These are phyloP conservation scores for Limnephilus rhombicus DNA, from an alignment of 2,888 invertebrate species.

Conservation along the genomic window DNA sequence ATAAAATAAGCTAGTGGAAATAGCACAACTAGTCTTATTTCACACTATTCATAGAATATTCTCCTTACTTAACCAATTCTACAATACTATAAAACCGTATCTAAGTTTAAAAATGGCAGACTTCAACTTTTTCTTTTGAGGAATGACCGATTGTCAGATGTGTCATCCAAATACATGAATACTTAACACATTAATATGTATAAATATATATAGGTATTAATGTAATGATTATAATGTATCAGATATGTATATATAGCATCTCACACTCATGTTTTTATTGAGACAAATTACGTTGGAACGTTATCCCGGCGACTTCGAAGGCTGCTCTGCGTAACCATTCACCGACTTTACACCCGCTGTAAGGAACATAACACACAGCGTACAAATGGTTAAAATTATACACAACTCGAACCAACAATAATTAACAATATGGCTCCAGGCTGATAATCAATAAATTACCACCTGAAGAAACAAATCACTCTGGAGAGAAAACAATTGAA, in stretches of 20 bases:
- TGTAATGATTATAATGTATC: conserved; percentile 63
- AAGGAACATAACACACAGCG: conserved; percentile 66
- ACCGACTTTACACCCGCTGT: conserved; percentile 60
- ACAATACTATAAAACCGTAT: not conserved
- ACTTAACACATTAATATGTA: conserved; percentile 62
- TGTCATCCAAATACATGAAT: conserved; percentile 65
- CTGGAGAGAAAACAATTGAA: conserved; percentile 22
- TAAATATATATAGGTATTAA: conserved; percentile 64
- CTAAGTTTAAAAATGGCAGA: not conserved
- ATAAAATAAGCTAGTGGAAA: conserved; percentile 40
- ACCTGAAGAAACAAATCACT: not conserved
- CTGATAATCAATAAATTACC: conserved; percentile 1
- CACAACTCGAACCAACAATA: conserved; percentile 29
- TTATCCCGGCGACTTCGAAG: conserved; percentile 55
- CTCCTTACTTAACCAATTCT: not conserved
- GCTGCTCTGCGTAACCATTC: conserved; percentile 51
- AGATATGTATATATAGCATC: conserved; percentile 65
- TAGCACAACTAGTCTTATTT: conserved; percentile 12
- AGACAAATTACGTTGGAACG: conserved; percentile 65
- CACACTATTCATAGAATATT: conserved; percentile 41
- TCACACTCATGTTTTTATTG: conserved; percentile 66
- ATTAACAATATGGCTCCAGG: not conserved
- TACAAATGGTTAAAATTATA: conserved; percentile 62
- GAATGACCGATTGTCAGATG: conserved; percentile 37
- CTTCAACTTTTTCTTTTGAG: conserved; percentile 19